These are phyloP conservation scores for Rhinichthys klamathensis DNA, from an alignment of 2,113 vertebrate genomes.

Conservation along the genomic window DNA sequence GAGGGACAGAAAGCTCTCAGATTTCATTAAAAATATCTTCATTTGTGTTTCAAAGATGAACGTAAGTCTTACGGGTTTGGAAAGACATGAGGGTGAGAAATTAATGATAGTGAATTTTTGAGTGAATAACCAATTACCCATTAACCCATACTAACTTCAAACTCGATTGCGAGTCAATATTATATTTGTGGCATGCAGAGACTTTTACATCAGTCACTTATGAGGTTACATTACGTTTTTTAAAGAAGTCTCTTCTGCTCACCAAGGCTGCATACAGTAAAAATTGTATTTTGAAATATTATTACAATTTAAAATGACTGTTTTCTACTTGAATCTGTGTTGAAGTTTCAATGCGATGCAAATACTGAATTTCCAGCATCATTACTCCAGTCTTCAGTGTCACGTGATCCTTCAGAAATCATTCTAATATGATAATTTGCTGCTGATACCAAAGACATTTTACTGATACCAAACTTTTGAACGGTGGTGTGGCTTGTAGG, in stretches of 20 bases:
- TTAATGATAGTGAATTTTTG: no score
- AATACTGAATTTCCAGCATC: neutral
- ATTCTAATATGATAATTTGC: neutral
- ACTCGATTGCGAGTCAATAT: neutral
- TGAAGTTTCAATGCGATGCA: neutral
- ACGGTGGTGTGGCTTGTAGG: neutral
- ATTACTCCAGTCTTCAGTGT: neutral
- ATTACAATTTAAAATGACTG: no score
- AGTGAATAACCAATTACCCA: no score
- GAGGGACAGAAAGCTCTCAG: no score
- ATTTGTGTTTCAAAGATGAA: no score
- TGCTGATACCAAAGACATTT: neutral
- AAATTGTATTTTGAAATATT: no score
- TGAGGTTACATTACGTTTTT: no score
- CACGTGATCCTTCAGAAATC: neutral
- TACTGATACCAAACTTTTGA: no score
- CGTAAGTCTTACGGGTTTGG: no score
- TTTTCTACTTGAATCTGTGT: no score
- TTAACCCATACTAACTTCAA: neutral
- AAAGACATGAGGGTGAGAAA: no score
- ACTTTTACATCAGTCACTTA: neutral
- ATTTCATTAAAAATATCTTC: no score
- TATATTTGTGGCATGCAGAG: neutral
- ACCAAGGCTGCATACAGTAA: neutral
- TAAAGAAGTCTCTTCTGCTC: neutral